A percentile compares a stretch with the other conserved stretches of the same genome.
Conservation (phyloP, 2,888 invertebrate species). For the Bimastos eiseni region DNA sequence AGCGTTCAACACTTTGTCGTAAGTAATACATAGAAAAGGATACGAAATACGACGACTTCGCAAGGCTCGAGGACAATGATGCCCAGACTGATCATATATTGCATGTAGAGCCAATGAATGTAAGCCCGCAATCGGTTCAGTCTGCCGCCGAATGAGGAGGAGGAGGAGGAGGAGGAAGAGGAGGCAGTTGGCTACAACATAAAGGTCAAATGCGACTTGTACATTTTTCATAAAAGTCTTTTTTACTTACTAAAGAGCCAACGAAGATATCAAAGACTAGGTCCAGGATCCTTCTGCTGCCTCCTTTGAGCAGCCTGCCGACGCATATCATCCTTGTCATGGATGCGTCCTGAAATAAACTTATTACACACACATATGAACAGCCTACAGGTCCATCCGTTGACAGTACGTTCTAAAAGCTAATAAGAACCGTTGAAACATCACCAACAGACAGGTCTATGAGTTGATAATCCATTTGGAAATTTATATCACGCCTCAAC, state of each 20-base stretch:
- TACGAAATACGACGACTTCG: constrained; percentile 18
- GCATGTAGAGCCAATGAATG: constrained; percentile 28
- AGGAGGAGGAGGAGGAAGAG: background rate
- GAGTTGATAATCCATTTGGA: too few relatives aligned
- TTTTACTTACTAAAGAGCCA: background rate
- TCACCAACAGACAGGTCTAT: too few relatives aligned
- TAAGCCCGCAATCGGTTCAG: background rate
- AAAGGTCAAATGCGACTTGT: background rate
- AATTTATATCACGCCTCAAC: too few relatives aligned
- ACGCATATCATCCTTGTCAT: too few relatives aligned
- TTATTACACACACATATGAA: too few relatives aligned
- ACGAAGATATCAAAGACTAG: too few relatives aligned
- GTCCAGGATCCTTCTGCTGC: too few relatives aligned
- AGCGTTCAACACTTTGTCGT: background rate
- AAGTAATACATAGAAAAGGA: background rate
- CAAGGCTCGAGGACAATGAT: constrained; percentile 33
- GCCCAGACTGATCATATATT: constrained; percentile 32
- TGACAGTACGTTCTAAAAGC: too few relatives aligned
- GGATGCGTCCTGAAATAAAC: too few relatives aligned
- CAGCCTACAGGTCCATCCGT: too few relatives aligned
- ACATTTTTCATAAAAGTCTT: background rate
- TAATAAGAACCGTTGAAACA: too few relatives aligned
- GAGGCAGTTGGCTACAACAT: background rate
- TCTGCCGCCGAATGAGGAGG: background rate
- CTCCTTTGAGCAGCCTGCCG: too few relatives aligned